Base-by-base conservation (phyloP, 2,888 invertebrate species). In the Sipha maydis region DNA sequence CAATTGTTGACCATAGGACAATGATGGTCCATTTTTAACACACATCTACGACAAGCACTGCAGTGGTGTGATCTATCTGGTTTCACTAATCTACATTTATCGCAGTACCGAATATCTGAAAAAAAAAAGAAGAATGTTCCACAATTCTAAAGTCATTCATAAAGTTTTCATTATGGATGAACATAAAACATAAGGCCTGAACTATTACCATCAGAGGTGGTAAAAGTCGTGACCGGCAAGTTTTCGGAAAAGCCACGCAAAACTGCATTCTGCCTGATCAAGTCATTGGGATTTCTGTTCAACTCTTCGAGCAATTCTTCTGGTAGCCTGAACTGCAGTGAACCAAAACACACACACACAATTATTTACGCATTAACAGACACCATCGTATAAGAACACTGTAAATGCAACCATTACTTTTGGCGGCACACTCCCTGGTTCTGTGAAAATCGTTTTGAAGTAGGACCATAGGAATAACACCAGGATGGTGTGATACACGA, bases 1-100 rank as follows among this genome's bases (percentile, higher is more conserved):
- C 99, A 99, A 93, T 99, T 99, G 93, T 99, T 98, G 90, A 98
- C 96, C 98, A 98, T 99, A 34, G 99, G 99, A 93, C 99, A 99
- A 92, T 99, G 99, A 93, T 99, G 99, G 93, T 99, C 99, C 98
- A 99, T 98, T 93, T 99, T 99, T 90, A 98, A 94, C 28, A 99
- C 96, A 93, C 99, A 99, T 90, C 95, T 94, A 34, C 97, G 95
- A 93, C 99, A 99, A 38, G 99, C 97, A 90, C 98, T 97, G 93
- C 99, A 99, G 92, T 99, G 99, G 92, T 99, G 99, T 41, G 98
- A 96, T 90, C 99, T 94, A 92, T 99, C 99, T 1, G 99, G 99
- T 92, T 99, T 99, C 89, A 99, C 94, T 90, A 97, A 95, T 91
- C 95, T 95, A 92, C 99, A 99, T 91, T 98, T 97, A 91, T 98